Conservation (phyloP, 2,113 vertebrate species). For the Oceanites oceanicus region DNA sequence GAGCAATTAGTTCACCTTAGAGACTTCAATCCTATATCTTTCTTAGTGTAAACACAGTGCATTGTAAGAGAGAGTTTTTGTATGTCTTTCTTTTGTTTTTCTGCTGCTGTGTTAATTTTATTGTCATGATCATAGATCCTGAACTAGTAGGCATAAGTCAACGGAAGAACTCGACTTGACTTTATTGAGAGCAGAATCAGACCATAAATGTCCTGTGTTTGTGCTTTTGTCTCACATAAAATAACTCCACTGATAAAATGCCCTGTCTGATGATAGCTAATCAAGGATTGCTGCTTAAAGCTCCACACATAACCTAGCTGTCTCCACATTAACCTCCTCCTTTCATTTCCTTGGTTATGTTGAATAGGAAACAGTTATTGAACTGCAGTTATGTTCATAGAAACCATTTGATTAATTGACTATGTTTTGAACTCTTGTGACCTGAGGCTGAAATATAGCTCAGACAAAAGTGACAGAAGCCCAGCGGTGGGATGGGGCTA, state of each 20-base stretch:
- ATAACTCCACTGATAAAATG: not conserved
- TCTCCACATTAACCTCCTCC: not conserved
- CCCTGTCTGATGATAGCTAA: not conserved
- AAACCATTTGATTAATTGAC: conserved; percentile 44
- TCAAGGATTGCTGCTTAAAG: not conserved
- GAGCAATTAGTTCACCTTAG: not conserved
- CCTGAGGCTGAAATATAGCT: conserved; percentile 18
- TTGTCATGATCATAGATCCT: conserved; percentile 12
- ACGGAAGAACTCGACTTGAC: not conserved
- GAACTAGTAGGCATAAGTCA: not conserved
- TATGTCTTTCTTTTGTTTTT: not conserved
- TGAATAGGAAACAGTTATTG: conserved; percentile 11
- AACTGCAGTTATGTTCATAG: conserved; percentile 17
- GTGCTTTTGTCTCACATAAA: conserved; percentile 24
- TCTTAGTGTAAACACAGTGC: not conserved
- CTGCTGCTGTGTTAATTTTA: conserved; percentile 34
- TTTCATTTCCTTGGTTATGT: conserved; percentile 26
- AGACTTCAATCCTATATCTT: not conserved
- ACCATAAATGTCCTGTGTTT: conserved; percentile 8
- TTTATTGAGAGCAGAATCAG: conserved; percentile 29
- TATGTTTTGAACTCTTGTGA: conserved; percentile 27
- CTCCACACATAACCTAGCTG: not conserved
- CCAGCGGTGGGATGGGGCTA: not conserved
- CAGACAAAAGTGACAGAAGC: conserved; percentile 33
- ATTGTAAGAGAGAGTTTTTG: not conserved